phyloP scores from a whole-genome alignment of 2,113 vertebrate genomes.

The Calyptommatus sinebrachiatus region DNA sequence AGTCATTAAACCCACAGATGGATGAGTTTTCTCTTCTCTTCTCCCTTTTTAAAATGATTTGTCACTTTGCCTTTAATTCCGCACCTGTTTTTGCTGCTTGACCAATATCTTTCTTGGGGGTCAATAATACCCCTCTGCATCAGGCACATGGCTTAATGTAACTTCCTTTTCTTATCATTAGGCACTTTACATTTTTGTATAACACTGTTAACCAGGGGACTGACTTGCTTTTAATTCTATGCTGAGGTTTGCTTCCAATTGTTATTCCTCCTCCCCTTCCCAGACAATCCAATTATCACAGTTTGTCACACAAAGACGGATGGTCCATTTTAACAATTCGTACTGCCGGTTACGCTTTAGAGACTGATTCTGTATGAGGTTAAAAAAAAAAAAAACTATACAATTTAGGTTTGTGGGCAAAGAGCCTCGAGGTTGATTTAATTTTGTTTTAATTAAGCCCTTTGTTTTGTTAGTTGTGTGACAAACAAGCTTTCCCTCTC shows the following conservation, averaged over 20 bases:
- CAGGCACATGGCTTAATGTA: conserved; percentile 26
- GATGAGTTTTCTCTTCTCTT: conserved; percentile 8
- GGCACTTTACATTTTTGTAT: conserved; percentile 52
- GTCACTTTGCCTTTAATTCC: conserved; percentile 45
- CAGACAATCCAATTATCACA: conserved; percentile 60
- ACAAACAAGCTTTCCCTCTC: background rate
- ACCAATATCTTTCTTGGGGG: background rate
- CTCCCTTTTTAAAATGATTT: background rate
- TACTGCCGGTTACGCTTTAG: background rate
- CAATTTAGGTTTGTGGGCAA: conserved; percentile 2
- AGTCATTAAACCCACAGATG: conserved; percentile 45
- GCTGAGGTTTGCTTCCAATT: conserved; percentile 38
- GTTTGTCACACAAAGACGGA: conserved; percentile 38
- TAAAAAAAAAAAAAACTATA: background rate
- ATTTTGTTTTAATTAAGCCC: background rate
- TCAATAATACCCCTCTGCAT: conserved; percentile 26
- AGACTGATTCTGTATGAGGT: background rate
- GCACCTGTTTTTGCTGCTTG: conserved; percentile 54
- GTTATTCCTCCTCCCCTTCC: conserved; percentile 31
- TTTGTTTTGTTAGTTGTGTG: conserved; percentile 2
- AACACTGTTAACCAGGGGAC: conserved; percentile 33
- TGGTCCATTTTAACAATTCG: conserved; percentile 34
- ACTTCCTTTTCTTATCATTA: conserved; percentile 49
- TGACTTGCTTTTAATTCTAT: conserved; percentile 49
- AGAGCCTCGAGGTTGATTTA: conserved; percentile 18